Evolutionary conservation across 2,888 invertebrate genomes (phyloP).

Genomic region (Drosophila trichaetosa): DNA sequence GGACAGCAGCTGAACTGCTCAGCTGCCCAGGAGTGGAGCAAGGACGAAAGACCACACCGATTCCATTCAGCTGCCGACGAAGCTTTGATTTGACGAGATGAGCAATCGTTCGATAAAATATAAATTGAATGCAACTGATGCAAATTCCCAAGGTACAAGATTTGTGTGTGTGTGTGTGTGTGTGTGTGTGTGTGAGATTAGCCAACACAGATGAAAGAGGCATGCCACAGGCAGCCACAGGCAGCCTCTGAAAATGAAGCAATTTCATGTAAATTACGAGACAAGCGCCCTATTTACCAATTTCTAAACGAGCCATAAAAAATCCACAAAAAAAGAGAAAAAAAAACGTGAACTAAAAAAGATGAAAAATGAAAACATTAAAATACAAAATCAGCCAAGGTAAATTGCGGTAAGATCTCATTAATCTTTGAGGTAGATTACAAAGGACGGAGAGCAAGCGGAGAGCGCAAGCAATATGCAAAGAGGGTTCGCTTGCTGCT

Average conservation of each 20-base stretch:
- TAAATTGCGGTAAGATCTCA: slow-evolving; percentile 70
- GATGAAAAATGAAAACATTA: slow-evolving; percentile 45
- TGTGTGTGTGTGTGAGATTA: slow-evolving; percentile 3
- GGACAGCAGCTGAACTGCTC: slow-evolving; percentile 55
- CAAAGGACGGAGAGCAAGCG: neutral
- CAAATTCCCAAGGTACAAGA: slow-evolving; percentile 49
- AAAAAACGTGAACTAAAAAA: slow-evolving; percentile 29
- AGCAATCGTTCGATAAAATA: slow-evolving; percentile 21
- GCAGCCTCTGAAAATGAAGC: slow-evolving; percentile 67
- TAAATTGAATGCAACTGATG: slow-evolving; percentile 15
- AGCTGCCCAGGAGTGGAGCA: slow-evolving; percentile 19
- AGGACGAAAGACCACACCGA: slow-evolving; percentile 7
- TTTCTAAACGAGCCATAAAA: slow-evolving; percentile 75
- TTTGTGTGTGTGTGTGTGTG: neutral
- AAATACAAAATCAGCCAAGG: slow-evolving; percentile 44
- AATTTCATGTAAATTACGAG: slow-evolving; percentile 82
- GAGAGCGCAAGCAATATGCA: slow-evolving; percentile 5
- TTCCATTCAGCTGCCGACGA: neutral
- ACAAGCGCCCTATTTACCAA: slow-evolving; percentile 73
- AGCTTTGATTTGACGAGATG: slow-evolving; percentile 52
- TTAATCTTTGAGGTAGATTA: slow-evolving; percentile 66
- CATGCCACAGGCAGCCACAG: neutral
- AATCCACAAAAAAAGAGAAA: slow-evolving; percentile 42
- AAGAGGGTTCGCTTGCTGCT: neutral
- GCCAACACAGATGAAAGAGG: slow-evolving; percentile 32